These are phyloP conservation scores for Phytoseiulus persimilis DNA, from an alignment of 2,888 invertebrate genomes.

Conservation along the genomic window DNA sequence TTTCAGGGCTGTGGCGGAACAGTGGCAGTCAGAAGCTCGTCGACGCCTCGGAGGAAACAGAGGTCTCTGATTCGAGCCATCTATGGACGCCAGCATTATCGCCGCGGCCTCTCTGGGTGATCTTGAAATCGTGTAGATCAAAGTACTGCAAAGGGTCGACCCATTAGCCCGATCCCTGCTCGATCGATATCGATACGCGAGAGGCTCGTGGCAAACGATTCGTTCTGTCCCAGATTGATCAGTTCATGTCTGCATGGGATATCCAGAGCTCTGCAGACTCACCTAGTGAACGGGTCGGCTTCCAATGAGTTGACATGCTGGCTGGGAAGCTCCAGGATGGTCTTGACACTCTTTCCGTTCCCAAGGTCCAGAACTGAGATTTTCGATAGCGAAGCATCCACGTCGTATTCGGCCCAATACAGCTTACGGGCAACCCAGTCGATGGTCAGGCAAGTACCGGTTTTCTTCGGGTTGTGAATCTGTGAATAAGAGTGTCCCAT, in stretches of 20 bases:
- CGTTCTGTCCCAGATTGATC: too few relatives aligned
- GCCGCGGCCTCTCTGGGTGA: background rate
- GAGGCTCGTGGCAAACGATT: too few relatives aligned
- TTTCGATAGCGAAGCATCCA: conserved; percentile 51
- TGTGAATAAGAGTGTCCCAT: conserved; percentile 43
- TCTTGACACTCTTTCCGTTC: conserved; percentile 45
- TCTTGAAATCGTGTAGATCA: conserved; percentile 12
- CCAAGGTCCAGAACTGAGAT: conserved; percentile 48
- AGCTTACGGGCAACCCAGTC: conserved; percentile 80
- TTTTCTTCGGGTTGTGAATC: conserved; percentile 57
- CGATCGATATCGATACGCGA: too few relatives aligned
- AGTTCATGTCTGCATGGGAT: too few relatives aligned
- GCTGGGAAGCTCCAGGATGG: conserved; percentile 44
- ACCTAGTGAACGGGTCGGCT: conserved; percentile 67
- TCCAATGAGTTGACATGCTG: conserved; percentile 61
- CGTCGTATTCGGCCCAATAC: conserved; percentile 67
- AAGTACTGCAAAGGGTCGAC: background rate
- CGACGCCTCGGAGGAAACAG: conserved; percentile 14
- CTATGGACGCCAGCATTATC: background rate
- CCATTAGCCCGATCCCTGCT: too few relatives aligned
- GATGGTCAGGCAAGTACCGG: conserved; percentile 62
- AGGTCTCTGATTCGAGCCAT: background rate
- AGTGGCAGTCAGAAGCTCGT: background rate
- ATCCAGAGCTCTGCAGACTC: too few relatives aligned
- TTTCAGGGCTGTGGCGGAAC: background rate